phyloP scores from a whole-genome alignment of 2,113 vertebrate genomes.

The Chaetura pelagica region DNA sequence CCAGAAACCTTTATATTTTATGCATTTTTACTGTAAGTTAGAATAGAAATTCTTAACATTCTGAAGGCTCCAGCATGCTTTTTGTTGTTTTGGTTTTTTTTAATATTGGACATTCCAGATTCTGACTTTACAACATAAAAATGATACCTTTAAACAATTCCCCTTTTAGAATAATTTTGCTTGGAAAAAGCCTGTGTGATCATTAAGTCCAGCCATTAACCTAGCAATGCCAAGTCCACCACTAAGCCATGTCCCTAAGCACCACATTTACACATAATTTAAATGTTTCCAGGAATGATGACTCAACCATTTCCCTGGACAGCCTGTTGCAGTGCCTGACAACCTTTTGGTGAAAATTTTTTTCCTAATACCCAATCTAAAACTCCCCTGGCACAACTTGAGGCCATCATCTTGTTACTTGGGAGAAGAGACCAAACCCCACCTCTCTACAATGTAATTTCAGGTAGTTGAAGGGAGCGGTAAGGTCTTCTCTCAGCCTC shows the following conservation, averaged over 20 bases:
- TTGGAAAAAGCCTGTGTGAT: background rate
- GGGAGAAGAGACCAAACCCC: background rate
- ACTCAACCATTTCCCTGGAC: no score
- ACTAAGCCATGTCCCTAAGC: no score
- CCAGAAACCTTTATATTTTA: background rate
- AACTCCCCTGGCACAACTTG: no score
- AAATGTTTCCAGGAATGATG: no score
- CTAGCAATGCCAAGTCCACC: no score
- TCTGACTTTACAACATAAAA: background rate
- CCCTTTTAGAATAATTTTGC: background rate
- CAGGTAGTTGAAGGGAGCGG: accelerated
- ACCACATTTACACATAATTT: no score
- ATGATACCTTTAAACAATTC: background rate
- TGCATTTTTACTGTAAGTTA: background rate
- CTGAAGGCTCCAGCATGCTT: background rate
- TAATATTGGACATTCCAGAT: background rate
- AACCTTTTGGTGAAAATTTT: no score
- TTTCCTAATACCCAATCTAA: no score
- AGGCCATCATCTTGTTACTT: background rate
- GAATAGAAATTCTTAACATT: background rate
- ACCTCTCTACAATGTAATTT: background rate
- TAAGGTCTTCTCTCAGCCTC: background rate
- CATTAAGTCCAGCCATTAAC: background rate
- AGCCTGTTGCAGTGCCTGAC: no score
- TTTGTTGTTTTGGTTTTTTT: background rate